Evolutionary conservation across 2,888 invertebrate genomes (phyloP), one percentile per base, ranked within the genome.

Genomic region (Cremastinae sp.): DNA sequence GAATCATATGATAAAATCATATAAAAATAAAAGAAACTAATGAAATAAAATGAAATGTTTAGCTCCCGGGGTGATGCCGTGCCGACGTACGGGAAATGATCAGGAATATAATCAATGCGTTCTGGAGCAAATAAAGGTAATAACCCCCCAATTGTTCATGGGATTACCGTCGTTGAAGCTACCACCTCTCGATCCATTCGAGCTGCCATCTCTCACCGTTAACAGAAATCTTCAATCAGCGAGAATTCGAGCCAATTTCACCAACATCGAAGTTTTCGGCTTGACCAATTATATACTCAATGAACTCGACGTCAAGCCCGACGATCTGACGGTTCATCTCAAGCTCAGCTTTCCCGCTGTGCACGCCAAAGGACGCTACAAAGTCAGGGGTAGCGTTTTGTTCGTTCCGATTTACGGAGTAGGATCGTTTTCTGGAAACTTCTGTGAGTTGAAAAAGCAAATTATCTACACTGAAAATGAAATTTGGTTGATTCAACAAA

Each of bases 91-190:
- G 0, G 69, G 74, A 14, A 75, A 84, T 14, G 68, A 79, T 2
- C 64, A 76, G 9, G 80, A 85, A 43, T 89, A 86, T 75, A 80
- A 85, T 80, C 83, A 91, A 5, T 96, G 96, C 84, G 91, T 94
- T 0, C 86, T 90, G 78, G 88, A 92, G 47, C 92, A 93, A 4
- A 89, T 96, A n/a, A 93, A 94, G 78, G 88, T 89, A 0, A 88
- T 94, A 73, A 91, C 92, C 20, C 92, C 93, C 0, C 90, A 92
- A 56, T 88, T 96, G 12, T 87, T 90, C 0, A 86, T 90, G 20
- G 96, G 96, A 1, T 93, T 95, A 38, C 93, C 93, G 0, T 94
- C 95, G 83, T 89, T 95, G 7, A 92, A 92, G 38, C 92, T 96
- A 22, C 96, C 95, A 0, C 91, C 93, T 0, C 88, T 95, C 77